A percentile compares a stretch with the other conserved stretches of the same genome.
phyloP scores from a whole-genome alignment of 2,797 vertebrate species.

The Falco naumanni region DNA sequence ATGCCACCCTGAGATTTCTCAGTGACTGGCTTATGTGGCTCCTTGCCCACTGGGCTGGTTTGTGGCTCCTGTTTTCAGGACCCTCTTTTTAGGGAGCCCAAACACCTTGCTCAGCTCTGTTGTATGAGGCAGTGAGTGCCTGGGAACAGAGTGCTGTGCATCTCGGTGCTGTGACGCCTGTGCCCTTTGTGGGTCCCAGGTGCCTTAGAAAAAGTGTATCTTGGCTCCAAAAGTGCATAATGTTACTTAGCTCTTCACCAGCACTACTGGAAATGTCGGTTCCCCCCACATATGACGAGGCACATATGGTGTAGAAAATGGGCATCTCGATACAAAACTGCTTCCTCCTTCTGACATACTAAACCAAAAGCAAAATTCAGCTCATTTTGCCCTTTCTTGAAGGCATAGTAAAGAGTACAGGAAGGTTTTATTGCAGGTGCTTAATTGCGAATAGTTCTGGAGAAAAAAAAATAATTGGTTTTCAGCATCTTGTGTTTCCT shows the following conservation, averaged over 20 bases:
- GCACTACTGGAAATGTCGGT: neutral
- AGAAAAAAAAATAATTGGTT: neutral
- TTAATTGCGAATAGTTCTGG: neutral
- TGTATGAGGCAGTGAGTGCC: neutral
- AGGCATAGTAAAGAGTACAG: neutral
- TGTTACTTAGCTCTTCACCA: neutral
- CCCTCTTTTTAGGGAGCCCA: neutral
- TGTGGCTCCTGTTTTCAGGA: neutral
- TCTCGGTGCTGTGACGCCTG: neutral
- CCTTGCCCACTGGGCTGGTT: neutral
- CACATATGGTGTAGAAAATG: neutral
- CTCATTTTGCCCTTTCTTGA: neutral
- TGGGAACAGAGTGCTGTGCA: neutral
- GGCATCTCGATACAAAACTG: neutral
- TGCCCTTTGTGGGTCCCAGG: rapidly evolving
- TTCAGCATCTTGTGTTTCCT: neutral
- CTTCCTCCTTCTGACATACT: neutral
- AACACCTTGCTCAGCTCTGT: rapidly evolving
- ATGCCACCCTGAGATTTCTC: neutral
- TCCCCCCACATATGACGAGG: neutral
- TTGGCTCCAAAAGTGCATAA: neutral
- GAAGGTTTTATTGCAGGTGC: neutral
- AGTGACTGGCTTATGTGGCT: rapidly evolving
- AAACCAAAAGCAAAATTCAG: neutral
- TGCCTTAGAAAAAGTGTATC: neutral